Base-by-base conservation (phyloP, 2,797 vertebrate genomes). In the Poecilia wingei region DNA sequence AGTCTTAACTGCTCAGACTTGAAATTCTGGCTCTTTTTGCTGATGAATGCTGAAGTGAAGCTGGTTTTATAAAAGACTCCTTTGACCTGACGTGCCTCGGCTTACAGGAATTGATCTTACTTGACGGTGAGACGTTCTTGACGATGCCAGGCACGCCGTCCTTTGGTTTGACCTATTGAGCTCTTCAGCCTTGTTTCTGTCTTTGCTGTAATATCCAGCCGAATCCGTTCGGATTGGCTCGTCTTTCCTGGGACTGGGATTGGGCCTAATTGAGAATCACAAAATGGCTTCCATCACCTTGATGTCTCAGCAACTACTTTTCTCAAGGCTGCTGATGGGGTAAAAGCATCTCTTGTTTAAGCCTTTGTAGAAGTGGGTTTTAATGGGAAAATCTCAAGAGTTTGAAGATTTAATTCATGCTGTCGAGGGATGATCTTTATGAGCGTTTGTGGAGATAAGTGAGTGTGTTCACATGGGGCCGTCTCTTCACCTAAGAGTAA, bases 271-370 rank as follows among this genome's bases (percentile, higher is more conserved):
- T 87, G 64, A 43, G 74, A 79, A 88, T 89, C 77, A 86, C 86
- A 59, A 75, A 31, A 68, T 39, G 3, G 79, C 49, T 77, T 78
- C 82, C 41, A 69, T 77, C 85, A 85, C 86, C 89, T 91, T 91
- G 81, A 91, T 89, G 82, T 91, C 84, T 57, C 64, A 10, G 82
- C 78, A 72, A n/a, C 47, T 41, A 39, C 74, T 78, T 85, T 75
- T 70, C 79, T 89, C 87, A 91, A 92, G 90, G 91, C 92, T 77
- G 72, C 43, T 6, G 75, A 0, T 51, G 84, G 77, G 86, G 74
- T 57, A 72, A 88, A 64, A 79, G 76, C 80, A 72, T 46, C 39
- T 72, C 14, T 12, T 33, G 64, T 77, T 78, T 72, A 51, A 87
- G 81, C 59, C 80, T 87, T 93, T 64, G 88, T 78, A 86, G 92